Evolutionary conservation across 35 echinoderm and acorn worm genomes (phyloP).

Genomic region (Chiridota heheva): DNA sequence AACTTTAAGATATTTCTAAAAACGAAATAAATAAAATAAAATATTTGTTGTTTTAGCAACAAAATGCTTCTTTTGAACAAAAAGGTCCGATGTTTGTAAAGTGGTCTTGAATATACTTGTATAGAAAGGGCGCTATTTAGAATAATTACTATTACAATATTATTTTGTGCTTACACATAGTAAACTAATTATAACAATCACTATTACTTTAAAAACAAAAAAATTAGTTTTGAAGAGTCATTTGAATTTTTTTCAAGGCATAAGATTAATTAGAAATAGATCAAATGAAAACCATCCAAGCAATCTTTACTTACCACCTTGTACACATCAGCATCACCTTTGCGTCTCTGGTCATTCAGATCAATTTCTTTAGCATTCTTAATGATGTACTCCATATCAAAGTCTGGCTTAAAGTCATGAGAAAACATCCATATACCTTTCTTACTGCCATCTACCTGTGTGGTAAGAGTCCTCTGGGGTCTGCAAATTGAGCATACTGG

Average conservation of each 20-base stretch:
- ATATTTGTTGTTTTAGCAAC: no score
- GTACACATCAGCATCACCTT: constrained; percentile 77
- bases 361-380: constrained; percentile 58
- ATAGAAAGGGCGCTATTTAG: neutral
- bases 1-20: no score
- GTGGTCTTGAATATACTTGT: no score
- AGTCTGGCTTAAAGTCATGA: constrained; percentile 40
- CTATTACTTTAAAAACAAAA: neutral
- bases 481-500: no score
- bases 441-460: no score
- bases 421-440: constrained; percentile 33
- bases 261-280: neutral
- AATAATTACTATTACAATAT: neutral
- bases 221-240: neutral
- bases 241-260: neutral
- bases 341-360: constrained; percentile 51
- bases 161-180: neutral
- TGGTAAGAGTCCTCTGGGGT: no score
- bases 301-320: constrained; percentile 59
- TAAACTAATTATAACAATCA: neutral
- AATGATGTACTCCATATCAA: constrained; percentile 60
- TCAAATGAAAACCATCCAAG: neutral
- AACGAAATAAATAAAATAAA: no score
- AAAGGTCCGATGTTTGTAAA: no score
- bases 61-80: no score